Conservation (phyloP, 2,888 invertebrate genomes). For the Volucella inanis region DNA sequence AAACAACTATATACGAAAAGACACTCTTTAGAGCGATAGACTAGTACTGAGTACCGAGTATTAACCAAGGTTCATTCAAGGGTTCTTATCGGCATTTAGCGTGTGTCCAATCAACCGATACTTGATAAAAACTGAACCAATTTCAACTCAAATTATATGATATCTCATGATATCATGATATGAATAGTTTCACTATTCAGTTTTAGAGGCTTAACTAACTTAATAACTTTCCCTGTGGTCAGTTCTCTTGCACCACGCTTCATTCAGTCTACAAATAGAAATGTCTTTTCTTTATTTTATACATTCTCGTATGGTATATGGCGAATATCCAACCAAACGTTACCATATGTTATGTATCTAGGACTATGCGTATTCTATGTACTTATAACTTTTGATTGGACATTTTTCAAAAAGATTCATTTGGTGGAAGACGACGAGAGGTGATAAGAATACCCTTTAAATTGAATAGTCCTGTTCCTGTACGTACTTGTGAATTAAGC, state of each 20-base stretch:
- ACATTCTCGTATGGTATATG: neutral
- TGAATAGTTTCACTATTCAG: slow-evolving; percentile 14
- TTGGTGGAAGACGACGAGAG: slow-evolving; percentile 30
- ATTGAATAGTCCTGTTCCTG: neutral
- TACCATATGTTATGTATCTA: neutral
- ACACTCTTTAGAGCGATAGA: too few relatives aligned
- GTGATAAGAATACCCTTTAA: slow-evolving; percentile 20
- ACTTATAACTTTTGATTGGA: slow-evolving; percentile 25
- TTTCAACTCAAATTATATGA: slow-evolving; percentile 3
- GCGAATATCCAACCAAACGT: too few relatives aligned
- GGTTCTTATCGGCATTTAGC: neutral
- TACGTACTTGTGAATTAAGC: slow-evolving; percentile 5
- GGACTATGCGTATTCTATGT: slow-evolving; percentile 9
- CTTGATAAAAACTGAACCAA: slow-evolving; percentile 29
- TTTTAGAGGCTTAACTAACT: slow-evolving; percentile 48
- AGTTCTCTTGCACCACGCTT: neutral
- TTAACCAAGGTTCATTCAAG: slow-evolving; percentile 1
- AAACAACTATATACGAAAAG: too few relatives aligned
- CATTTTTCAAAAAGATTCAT: slow-evolving; percentile 8
- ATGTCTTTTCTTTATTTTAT: slow-evolving; percentile 2
- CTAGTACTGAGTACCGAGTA: neutral
- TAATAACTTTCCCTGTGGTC: slow-evolving; percentile 1
- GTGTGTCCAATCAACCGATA: slow-evolving; percentile 38
- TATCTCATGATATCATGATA: neutral
- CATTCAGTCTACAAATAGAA: slow-evolving; percentile 3